Evolutionary conservation across 2,113 vertebrate genomes (phyloP).

Genomic region (Corapipo altera): DNA sequence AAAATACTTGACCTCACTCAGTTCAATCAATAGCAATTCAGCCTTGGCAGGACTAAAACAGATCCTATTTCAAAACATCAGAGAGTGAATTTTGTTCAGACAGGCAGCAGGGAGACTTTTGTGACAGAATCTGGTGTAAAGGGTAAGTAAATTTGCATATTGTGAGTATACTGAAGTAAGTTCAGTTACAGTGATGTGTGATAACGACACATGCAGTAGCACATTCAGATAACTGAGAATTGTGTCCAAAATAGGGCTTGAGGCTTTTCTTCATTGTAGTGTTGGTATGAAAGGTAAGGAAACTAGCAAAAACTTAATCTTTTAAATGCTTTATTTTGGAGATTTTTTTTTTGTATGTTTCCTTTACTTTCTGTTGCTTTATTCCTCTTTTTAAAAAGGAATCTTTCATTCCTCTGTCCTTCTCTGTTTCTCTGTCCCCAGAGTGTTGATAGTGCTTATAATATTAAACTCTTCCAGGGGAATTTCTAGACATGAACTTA

Average conservation of each 20-base stretch:
- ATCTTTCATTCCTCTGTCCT: not conserved
- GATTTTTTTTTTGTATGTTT: accelerated
- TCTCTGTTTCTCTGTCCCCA: not conserved
- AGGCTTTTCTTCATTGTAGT: not conserved
- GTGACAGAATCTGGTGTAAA: not conserved
- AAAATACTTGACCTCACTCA: not conserved
- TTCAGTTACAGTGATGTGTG: not conserved
- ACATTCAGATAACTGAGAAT: not conserved
- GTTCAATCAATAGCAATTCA: constrained; percentile 23
- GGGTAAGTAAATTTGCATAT: not conserved
- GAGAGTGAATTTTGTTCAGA: constrained; percentile 16
- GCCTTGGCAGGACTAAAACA: not conserved
- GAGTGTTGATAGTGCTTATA: not conserved
- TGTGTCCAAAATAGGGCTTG: not conserved
- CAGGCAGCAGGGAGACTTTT: not conserved
- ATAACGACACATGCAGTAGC: not conserved
- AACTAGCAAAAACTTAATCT: not conserved
- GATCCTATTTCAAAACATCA: not conserved
- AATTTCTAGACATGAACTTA: not conserved
- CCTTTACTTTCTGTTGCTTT: not conserved
- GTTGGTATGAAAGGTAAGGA: not conserved
- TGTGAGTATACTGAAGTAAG: not conserved
- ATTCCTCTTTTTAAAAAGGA: not conserved
- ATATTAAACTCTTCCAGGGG: not conserved
- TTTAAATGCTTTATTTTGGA: not conserved